phyloP scores from a whole-genome alignment of 2,113 vertebrate genomes.

The Sclerurus mexicanus region DNA sequence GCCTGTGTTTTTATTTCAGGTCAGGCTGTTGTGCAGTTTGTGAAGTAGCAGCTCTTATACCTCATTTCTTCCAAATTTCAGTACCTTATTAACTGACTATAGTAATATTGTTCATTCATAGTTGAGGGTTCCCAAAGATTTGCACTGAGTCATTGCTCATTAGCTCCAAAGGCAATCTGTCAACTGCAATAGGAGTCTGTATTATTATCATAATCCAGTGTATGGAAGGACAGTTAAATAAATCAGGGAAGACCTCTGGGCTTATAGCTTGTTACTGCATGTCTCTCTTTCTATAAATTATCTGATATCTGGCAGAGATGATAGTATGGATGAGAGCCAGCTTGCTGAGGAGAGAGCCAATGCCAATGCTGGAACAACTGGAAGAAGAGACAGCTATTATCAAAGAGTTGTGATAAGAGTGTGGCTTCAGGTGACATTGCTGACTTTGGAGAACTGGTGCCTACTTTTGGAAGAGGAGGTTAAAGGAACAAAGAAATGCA shows the following conservation, averaged over 20 bases:
- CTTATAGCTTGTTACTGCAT: background rate
- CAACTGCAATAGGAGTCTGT: background rate
- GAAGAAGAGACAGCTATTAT: background rate
- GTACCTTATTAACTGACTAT: background rate
- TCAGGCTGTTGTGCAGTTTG: background rate
- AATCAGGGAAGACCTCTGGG: background rate
- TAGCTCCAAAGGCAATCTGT: background rate
- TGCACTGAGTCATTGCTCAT: background rate
- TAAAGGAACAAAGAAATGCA: background rate
- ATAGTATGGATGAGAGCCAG: background rate
- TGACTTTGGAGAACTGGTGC: background rate
- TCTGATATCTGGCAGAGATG: background rate
- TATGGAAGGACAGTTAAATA: background rate
- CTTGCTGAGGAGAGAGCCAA: background rate
- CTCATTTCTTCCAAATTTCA: background rate
- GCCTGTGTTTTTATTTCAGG: background rate
- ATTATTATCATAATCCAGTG: background rate
- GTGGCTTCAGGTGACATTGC: background rate
- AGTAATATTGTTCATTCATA: background rate
- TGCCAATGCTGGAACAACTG: background rate
- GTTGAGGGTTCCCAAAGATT: background rate
- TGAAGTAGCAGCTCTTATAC: background rate
- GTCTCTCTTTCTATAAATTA: background rate
- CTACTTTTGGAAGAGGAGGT: background rate
- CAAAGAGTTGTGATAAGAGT: background rate